Evolutionary conservation across 2,113 vertebrate genomes (phyloP).

Genomic region (Pygoscelis adeliae): DNA sequence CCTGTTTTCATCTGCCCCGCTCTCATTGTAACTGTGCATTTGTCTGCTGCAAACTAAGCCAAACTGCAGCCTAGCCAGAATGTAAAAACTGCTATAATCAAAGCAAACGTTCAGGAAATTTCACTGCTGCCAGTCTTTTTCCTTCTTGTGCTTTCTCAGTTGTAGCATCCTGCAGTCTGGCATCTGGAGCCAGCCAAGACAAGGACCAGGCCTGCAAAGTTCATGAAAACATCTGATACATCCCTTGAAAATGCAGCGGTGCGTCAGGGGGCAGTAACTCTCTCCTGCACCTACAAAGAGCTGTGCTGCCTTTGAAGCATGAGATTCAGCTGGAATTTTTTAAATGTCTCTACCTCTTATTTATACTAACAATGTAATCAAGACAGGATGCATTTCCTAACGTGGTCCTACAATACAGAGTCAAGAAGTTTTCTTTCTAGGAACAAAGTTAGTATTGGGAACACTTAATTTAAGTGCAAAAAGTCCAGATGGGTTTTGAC

Average conservation of each 20-base stretch:
- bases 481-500: constrained; percentile 6
- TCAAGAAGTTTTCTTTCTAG: background rate
- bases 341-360: background rate
- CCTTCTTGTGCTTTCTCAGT: background rate
- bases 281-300: background rate
- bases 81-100: background rate
- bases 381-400: background rate
- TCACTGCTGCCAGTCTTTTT: background rate
- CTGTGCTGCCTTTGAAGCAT: background rate
- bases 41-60: background rate
- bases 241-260: rapidly evolving
- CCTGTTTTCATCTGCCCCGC: rapidly evolving
- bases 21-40: background rate
- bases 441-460: background rate
- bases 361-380: background rate
- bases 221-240: background rate
- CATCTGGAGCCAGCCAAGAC: background rate
- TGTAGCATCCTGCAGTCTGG: background rate
- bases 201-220: background rate
- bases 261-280: background rate
- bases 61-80: background rate
- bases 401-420: background rate
- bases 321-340: background rate
- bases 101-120: background rate
- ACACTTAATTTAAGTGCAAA: background rate